Percentiles rank a stretch among this genome's conserved stretches.
Conservation (phyloP, 2,113 vertebrate genomes). For the western clawed frog (Xenopus tropicalis) region UCB_Xtro_10.0 CM004445.2:140293001-140293500, state of each 20-base stretch:
- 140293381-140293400: neutral
- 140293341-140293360: conserved; percentile 7
- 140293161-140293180: conserved; percentile 9
- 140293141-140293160: neutral
- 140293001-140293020: neutral
- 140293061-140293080: neutral
- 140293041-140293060: neutral
- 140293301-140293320: neutral
- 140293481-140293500: no score
- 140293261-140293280: neutral
- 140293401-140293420: neutral
- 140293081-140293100: neutral
- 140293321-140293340: neutral
- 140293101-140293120: neutral
- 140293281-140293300: neutral
- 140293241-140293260: neutral
- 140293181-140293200: neutral
- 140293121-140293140: neutral
- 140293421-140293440: conserved; percentile 1
- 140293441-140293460: neutral
- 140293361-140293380: neutral
- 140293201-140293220: neutral
- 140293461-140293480: no score
- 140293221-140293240: no score
- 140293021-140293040: neutral